Percentiles rank a stretch among this genome's conserved stretches.
Conservation (phyloP, 1,140 invertebrate species). For the Micrasema minimum region DNA sequence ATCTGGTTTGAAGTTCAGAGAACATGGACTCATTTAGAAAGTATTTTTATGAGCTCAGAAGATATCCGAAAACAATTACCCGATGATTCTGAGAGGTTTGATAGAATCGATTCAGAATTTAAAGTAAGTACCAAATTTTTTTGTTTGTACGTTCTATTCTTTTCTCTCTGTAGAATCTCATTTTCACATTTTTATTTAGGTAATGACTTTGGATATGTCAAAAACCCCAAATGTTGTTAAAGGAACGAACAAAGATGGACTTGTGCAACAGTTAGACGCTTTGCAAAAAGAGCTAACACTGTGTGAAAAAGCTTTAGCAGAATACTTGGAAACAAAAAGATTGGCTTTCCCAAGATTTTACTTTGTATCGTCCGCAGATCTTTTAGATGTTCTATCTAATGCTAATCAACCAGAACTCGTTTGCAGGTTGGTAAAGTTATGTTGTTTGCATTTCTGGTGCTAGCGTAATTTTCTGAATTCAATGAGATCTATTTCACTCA, state of each 20-base stretch:
- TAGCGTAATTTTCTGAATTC: too few species aligned
- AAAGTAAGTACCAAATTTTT: constrained; percentile 72
- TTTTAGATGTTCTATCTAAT: constrained; percentile 95
- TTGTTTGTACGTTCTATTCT: neutral
- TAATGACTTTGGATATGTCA: constrained; percentile 75
- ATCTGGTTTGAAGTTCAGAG: constrained; percentile 97
- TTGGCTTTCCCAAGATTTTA: constrained; percentile 98
- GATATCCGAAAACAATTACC: constrained; percentile 95
- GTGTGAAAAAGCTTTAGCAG: constrained; percentile 96
- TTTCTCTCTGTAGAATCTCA: neutral
- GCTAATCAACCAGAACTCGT: constrained; percentile 92
- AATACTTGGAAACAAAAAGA: constrained; percentile 97
- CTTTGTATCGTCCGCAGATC: constrained; percentile 96
- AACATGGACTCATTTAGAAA: constrained; percentile 96
- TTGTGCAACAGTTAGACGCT: constrained; percentile 81
- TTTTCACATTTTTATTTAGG: constrained; percentile 55
- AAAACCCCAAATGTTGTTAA: constrained; percentile 87
- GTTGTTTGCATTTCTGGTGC: too few species aligned
- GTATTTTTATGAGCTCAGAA: constrained; percentile 97
- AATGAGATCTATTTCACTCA: too few species aligned
- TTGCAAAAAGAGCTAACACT: constrained; percentile 87
- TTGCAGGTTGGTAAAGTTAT: constrained; percentile 61
- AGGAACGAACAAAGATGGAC: constrained; percentile 87
- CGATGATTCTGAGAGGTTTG: constrained; percentile 91
- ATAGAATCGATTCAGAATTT: constrained; percentile 90